A percentile compares a stretch with the other conserved stretches of the same genome.
Evolutionary conservation across 2,797 vertebrate genomes (phyloP).

Genomic region (Brotula barbata): DNA sequence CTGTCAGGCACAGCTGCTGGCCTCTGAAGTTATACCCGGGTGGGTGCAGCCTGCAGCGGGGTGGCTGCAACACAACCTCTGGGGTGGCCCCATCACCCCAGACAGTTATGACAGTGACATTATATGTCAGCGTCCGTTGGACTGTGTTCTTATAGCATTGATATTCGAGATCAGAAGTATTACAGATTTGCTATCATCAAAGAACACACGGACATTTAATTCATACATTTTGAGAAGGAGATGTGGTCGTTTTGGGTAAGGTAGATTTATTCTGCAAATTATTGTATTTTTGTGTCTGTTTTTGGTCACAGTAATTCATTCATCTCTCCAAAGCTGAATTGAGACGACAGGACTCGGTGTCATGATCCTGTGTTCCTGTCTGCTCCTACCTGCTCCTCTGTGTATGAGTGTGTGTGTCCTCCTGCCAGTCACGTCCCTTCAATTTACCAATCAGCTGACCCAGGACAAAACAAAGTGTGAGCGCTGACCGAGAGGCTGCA

Average conservation of each 20-base stretch:
- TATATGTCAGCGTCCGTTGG: constrained; percentile 48
- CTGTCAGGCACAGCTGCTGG: constrained; percentile 69
- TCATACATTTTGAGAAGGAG: neutral
- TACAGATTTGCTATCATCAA: constrained; percentile 11
- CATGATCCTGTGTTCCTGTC: too few species aligned
- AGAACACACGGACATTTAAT: too few species aligned
- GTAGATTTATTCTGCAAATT: constrained; percentile 15
- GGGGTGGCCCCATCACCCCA: constrained; percentile 61
- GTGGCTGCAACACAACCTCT: constrained; percentile 41
- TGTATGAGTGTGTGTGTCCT: too few species aligned
- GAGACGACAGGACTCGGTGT: constrained; percentile 50
- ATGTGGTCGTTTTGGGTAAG: neutral
- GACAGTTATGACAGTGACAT: constrained; percentile 30
- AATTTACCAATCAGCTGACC: too few species aligned
- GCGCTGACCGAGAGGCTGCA: too few species aligned
- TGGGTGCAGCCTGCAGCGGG: constrained; percentile 50
- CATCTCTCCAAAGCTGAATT: constrained; percentile 44
- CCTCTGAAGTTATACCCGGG: constrained; percentile 62
- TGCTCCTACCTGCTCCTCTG: too few species aligned
- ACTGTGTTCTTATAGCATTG: constrained; percentile 29
- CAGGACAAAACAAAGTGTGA: too few species aligned
- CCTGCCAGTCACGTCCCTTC: too few species aligned
- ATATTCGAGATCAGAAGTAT: constrained; percentile 41
- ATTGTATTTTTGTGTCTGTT: too few species aligned
- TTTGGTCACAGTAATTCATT: too few species aligned